Percentiles rank a stretch among this genome's conserved stretches.
These are phyloP conservation scores for Lepidurus apus DNA, from an alignment of 1,140 invertebrate species.

Conservation along the genomic window DNA sequence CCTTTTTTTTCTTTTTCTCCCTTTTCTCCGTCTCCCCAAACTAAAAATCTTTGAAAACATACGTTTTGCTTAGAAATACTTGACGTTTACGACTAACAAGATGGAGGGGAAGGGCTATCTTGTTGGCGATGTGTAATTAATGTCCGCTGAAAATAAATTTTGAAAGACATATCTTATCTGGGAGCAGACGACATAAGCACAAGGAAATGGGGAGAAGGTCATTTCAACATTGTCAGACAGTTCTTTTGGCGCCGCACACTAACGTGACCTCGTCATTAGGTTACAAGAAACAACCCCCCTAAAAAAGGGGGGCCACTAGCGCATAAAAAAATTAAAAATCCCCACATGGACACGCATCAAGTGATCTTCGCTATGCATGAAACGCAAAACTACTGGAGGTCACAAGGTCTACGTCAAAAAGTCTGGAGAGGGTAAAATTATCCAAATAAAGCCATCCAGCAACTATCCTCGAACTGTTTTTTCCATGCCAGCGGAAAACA, in stretches of 20 bases:
- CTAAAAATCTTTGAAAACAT: background rate
- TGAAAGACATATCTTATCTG: background rate
- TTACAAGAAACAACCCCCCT: background rate
- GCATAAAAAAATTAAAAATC: background rate
- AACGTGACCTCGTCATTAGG: slow-evolving; percentile 9
- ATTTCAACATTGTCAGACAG: slow-evolving; percentile 18
- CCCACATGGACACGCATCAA: background rate
- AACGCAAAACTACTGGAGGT: slow-evolving; percentile 1
- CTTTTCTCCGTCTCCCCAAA: background rate
- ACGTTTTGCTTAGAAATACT: slow-evolving; percentile 19
- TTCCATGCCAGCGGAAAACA: background rate
- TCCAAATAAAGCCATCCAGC: background rate
- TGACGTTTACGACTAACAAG: slow-evolving; percentile 19
- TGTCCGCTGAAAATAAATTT: slow-evolving; percentile 12
- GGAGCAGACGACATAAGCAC: slow-evolving; percentile 2
- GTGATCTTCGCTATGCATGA: background rate
- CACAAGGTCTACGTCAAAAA: background rate
- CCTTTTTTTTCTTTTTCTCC: background rate
- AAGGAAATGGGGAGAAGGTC: slow-evolving; percentile 14
- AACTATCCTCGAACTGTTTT: background rate
- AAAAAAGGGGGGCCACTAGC: background rate
- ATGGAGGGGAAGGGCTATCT: background rate
- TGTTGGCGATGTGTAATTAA: slow-evolving; percentile 19
- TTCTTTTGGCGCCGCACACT: slow-evolving; percentile 5
- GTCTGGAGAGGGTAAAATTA: background rate